phyloP scores from a whole-genome alignment of 92 coral and sea anemone genomes.

The Epizoanthus fatuus region DNA sequence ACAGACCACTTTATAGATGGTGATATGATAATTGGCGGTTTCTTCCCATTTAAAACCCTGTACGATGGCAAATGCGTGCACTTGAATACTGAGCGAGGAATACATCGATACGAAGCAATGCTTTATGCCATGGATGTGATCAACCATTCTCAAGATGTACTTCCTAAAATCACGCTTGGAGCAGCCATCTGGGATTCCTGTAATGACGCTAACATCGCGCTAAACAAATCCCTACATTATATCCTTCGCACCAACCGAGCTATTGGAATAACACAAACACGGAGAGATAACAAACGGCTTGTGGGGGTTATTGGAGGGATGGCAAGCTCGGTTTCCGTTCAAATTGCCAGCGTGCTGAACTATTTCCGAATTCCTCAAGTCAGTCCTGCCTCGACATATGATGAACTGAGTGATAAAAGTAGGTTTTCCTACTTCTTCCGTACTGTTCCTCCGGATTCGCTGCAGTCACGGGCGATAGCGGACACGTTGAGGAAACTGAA shows the following conservation, averaged over 20 bases:
- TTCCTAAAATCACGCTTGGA: neutral
- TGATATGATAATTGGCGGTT: conserved; percentile 4
- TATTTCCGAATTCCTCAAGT: conserved; percentile 24
- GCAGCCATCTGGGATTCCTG: conserved; percentile 22
- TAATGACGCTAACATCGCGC: neutral
- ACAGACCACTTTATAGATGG: conserved; percentile 11
- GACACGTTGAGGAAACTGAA: neutral
- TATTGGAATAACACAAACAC: neutral
- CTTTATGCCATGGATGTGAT: conserved; percentile 14
- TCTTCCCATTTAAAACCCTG: neutral
- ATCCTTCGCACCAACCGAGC: neutral
- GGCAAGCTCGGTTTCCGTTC: conserved; percentile 19
- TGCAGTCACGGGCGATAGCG: conserved; percentile 18
- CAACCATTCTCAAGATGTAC: conserved; percentile 1
- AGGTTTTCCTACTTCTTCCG: conserved; percentile 12
- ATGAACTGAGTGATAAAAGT: neutral
- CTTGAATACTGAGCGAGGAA: neutral
- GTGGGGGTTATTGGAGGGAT: conserved; percentile 12
- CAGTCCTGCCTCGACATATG: conserved; percentile 13
- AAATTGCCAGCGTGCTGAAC: conserved; percentile 26
- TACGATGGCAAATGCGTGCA: neutral
- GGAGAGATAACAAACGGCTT: neutral
- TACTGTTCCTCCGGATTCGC: conserved; percentile 10
- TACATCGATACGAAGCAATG: conserved; percentile 24
- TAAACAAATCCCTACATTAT: neutral